Evolutionary conservation across 1,140 invertebrate species (phyloP).

Genomic region (Phymastichus coffea): DNA sequence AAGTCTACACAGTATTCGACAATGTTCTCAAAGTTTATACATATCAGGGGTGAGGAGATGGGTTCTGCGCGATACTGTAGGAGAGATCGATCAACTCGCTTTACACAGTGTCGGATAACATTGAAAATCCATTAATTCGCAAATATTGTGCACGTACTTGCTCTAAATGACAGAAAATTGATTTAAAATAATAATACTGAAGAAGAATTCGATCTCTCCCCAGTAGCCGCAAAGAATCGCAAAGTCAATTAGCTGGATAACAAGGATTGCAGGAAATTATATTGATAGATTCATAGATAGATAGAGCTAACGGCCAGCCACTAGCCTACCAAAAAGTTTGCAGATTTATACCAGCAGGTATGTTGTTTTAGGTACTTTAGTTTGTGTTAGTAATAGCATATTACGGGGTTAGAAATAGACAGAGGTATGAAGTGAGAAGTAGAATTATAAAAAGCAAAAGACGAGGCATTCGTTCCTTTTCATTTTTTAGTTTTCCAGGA

Average conservation of each 20-base stretch:
- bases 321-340: constrained; percentile 40
- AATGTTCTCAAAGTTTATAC: constrained; percentile 33
- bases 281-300: constrained; percentile 8
- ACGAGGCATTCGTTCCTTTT: constrained; percentile 27
- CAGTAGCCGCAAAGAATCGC: constrained; percentile 33
- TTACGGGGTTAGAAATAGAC: constrained; percentile 36
- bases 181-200: no score
- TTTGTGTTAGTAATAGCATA: constrained; percentile 40
- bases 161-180: no score
- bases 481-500: constrained; percentile 24
- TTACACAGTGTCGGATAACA: no score
- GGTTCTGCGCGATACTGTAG: constrained; percentile 1
- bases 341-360: constrained; percentile 38
- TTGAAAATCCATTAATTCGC: no score
- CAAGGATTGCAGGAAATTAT: constrained; percentile 34
- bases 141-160: no score
- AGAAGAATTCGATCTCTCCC: constrained; percentile 17
- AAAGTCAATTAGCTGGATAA: constrained; percentile 38
- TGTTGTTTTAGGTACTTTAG: constrained; percentile 39
- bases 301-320: constrained; percentile 37
- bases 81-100: neutral
- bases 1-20: constrained; percentile 41
- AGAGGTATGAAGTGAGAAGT: constrained; percentile 25
- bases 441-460: constrained; percentile 33
- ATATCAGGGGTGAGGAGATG: constrained; percentile 12